Evolutionary conservation across 1,140 invertebrate species (phyloP).

Genomic region (Drosophila ohnishii): DNA sequence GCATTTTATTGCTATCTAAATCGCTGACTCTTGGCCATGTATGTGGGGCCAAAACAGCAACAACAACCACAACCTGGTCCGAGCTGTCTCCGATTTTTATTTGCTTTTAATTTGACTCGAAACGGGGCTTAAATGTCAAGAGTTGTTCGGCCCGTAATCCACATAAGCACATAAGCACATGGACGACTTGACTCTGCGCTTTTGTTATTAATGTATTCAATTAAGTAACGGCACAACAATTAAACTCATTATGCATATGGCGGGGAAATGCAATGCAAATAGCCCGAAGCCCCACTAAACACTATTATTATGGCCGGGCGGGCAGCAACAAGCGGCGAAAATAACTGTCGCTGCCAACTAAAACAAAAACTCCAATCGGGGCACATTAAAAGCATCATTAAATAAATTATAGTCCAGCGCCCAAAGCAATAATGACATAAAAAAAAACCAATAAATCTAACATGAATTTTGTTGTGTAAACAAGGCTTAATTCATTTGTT

Average conservation of each 20-base stretch:
- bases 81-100: slow-evolving; percentile 63
- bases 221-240: slow-evolving; percentile 67
- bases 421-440: slow-evolving; percentile 24
- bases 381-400: slow-evolving; percentile 68
- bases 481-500: slow-evolving; percentile 47
- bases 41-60: slow-evolving; percentile 36
- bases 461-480: slow-evolving; percentile 55
- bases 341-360: slow-evolving; percentile 7
- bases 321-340: slow-evolving; percentile 22
- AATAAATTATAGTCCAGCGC: slow-evolving; percentile 65
- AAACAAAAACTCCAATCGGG: slow-evolving; percentile 48
- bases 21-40: slow-evolving; percentile 68
- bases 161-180: slow-evolving; percentile 47
- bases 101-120: slow-evolving; percentile 77
- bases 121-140: slow-evolving; percentile 65
- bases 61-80: background rate
- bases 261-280: slow-evolving; percentile 41
- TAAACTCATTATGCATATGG: slow-evolving; percentile 68
- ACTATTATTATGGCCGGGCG: slow-evolving; percentile 39
- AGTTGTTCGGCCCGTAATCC: slow-evolving; percentile 55
- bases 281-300: slow-evolving; percentile 48
- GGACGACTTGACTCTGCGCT: slow-evolving; percentile 18
- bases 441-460: slow-evolving; percentile 46
- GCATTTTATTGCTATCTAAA: slow-evolving; percentile 81
- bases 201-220: slow-evolving; percentile 75